These are phyloP conservation scores for Sclerurus mexicanus DNA, from an alignment of 2,113 vertebrate species.

Conservation along the genomic window DNA sequence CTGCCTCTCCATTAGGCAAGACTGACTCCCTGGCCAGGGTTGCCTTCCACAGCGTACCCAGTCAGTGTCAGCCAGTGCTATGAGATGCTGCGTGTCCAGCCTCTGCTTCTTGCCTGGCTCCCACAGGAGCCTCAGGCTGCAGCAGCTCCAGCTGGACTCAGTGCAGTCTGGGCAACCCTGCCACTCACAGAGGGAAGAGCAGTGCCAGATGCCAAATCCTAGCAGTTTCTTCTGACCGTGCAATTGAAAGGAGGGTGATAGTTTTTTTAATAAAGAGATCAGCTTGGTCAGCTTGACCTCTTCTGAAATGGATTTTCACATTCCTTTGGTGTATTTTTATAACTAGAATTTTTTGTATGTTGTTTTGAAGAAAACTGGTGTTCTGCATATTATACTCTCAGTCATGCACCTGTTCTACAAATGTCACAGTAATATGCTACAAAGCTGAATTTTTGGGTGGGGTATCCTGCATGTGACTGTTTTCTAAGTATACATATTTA, in stretches of 20 bases:
- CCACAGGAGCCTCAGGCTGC: not conserved
- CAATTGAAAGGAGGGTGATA: not conserved
- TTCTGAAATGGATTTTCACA: not conserved
- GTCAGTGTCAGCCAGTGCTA: not conserved
- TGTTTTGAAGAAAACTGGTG: not conserved
- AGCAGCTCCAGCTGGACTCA: not conserved
- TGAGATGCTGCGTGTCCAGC: fast-evolving
- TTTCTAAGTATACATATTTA: not conserved
- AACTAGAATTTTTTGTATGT: not conserved
- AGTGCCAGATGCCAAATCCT: not conserved
- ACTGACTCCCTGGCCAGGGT: not conserved
- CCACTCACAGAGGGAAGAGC: not conserved
- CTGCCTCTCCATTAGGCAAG: not conserved
- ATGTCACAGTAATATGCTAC: not conserved
- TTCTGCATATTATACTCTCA: not conserved
- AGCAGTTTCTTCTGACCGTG: not conserved
- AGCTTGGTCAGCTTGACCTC: not conserved
- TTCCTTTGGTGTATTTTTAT: not conserved
- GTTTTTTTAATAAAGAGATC: not conserved
- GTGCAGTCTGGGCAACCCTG: not conserved
- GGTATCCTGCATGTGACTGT: not conserved
- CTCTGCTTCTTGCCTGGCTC: not conserved
- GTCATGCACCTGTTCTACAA: fast-evolving
- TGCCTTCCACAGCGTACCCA: not conserved
- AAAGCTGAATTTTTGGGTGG: not conserved